Base-by-base conservation (phyloP, 2,113 vertebrate species). In the Bagarius yarrelli region DNA sequence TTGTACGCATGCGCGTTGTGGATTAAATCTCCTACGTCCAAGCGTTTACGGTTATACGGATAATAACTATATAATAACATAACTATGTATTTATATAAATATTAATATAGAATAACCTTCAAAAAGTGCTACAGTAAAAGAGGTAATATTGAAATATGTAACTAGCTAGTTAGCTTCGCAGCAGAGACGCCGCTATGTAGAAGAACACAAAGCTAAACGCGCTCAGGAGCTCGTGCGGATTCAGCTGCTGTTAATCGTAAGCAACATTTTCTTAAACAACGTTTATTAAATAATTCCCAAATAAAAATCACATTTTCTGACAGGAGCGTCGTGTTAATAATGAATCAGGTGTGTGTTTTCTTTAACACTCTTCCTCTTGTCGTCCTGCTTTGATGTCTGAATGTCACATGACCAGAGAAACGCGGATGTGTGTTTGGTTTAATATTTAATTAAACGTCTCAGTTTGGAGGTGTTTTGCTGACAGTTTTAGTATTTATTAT, bases 281-380 rank as follows among this genome's bases (percentile, higher is more conserved):
- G 25, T 72, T 13, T 50, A 21, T 53, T 8, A 55, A 4, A 32
- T 70, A 40, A 40, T 40, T 40, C 8, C 36, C 36, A 4, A 4
- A 50, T 5, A 52, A 23, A 73, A 5, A 50, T 50, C 14, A 16
- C 1, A 1, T 47, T 71, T 71, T 8, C 9, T 72, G n/a, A 30
- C 44, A 72, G 25, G 25, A 32, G 8, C 25, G 8, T 34, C 27
- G 19, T 32, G 21, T 3, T 23, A 2, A 73, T n/a, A 23, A 73
- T 73, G 70, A 55, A 73, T 73, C 55, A 73, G 70, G 70, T 73
- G 34, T 55, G 50, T 73, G 4, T 8, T 73, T 73, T 53, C n/a
- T n/a, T 16, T 30, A 3, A 53, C 25, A 52, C 25, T 2, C 13
- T 44, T 52, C 32, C 36, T 61, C 18, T 3, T 44, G 14, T 72